Conservation (phyloP, 2,797 vertebrate species). For the Huso huso region DNA sequence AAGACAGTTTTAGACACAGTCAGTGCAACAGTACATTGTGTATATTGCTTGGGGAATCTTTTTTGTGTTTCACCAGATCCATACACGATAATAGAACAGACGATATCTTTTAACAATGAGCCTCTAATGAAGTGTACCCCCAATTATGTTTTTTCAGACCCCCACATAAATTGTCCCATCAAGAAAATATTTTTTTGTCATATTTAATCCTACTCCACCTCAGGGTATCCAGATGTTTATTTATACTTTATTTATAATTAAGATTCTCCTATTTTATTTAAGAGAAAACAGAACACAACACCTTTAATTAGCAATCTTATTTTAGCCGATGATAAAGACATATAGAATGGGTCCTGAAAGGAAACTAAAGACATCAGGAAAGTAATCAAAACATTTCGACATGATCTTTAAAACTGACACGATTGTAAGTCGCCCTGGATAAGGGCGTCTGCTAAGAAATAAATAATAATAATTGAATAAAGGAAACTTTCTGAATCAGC, state of each 20-base stretch:
- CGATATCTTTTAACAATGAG: constrained; percentile 26
- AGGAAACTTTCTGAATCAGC: constrained; percentile 62
- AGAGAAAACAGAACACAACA: too few relatives aligned
- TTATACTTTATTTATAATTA: too few relatives aligned
- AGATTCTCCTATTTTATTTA: too few relatives aligned
- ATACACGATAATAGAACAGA: constrained; percentile 1
- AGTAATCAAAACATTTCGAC: constrained; percentile 31
- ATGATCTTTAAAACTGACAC: constrained; percentile 32
- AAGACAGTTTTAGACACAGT: constrained; percentile 17
- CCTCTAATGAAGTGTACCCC: constrained; percentile 28
- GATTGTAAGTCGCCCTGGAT: too few relatives aligned
- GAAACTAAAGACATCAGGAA: constrained; percentile 21
- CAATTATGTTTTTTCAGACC: constrained; percentile 27
- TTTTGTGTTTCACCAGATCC: constrained; percentile 9
- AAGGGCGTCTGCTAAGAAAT: too few relatives aligned
- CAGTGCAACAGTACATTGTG: constrained; percentile 18
- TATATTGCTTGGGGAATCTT: constrained; percentile 12
- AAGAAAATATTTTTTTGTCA: constrained; percentile 25
- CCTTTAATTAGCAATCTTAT: too few relatives aligned
- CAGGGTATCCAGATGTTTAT: constrained; percentile 31
- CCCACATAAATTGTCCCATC: constrained; percentile 17
- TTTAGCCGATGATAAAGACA: too few relatives aligned
- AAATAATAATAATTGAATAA: too few relatives aligned
- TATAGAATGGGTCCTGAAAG: background rate
- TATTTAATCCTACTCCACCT: constrained; percentile 31